Percentiles rank a stretch among this genome's conserved stretches.
These are phyloP conservation scores for Thelaira solivaga DNA, from an alignment of 2,888 invertebrate genomes.

Conservation along the genomic window DNA sequence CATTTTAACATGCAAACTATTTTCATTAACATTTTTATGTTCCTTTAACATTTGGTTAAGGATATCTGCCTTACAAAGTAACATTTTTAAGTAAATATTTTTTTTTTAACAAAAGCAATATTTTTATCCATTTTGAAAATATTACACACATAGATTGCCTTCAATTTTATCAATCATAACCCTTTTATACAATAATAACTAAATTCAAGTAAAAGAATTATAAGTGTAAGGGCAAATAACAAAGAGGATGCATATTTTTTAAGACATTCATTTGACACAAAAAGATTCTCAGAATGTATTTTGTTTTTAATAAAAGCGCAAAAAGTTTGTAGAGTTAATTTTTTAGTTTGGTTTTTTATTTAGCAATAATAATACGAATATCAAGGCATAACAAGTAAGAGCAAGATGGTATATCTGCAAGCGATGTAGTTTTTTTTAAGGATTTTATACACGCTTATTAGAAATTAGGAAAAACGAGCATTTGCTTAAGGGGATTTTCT, in stretches of 20 bases:
- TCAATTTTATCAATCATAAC: conserved; percentile 40
- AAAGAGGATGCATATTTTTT: conserved; percentile 26
- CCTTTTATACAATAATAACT: conserved; percentile 1
- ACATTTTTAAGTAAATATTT: too few relatives aligned
- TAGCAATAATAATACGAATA: conserved; percentile 22
- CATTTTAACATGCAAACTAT: too few relatives aligned
- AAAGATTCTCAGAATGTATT: not conserved
- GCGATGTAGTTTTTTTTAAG: not conserved
- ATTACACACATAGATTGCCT: not conserved
- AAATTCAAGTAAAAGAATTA: not conserved
- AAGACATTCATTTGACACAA: conserved; percentile 34
- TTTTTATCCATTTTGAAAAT: not conserved
- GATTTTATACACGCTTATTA: conserved; percentile 3
- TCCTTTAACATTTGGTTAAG: too few relatives aligned
- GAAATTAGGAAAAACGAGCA: conserved; percentile 30
- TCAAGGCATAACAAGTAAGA: not conserved
- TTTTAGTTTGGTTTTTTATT: conserved; percentile 7
- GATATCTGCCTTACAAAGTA: too few relatives aligned
- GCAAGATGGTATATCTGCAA: conserved; percentile 21
- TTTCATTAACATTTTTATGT: too few relatives aligned
- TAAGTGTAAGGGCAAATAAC: not conserved
- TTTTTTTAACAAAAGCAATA: too few relatives aligned
- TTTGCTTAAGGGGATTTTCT: conserved; percentile 13
- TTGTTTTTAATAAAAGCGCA: conserved; percentile 1
- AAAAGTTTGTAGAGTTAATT: not conserved